Percentiles rank a stretch among this genome's conserved stretches.
Conservation (phyloP, 1,140 invertebrate genomes). For the Bicyclus anynana region DNA sequence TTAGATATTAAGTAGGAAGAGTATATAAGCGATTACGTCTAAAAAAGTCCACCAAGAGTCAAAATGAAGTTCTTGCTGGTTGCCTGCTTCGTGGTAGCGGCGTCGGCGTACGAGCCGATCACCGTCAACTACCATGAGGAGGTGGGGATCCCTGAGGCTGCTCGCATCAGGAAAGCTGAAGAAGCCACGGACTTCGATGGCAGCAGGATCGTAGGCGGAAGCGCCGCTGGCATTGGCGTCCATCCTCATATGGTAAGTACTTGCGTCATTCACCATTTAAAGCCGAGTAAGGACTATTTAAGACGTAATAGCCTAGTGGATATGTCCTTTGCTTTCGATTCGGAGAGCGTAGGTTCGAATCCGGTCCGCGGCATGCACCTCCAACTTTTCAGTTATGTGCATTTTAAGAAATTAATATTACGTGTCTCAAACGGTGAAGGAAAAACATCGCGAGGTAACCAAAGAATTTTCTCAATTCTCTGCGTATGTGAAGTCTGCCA, state of each 20-base stretch:
- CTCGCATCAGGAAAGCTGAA: slow-evolving; percentile 22
- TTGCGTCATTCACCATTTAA: too few species aligned
- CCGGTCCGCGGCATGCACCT: too few species aligned
- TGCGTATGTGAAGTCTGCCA: too few species aligned
- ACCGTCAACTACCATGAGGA: slow-evolving; percentile 33
- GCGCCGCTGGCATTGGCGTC: slow-evolving; percentile 20
- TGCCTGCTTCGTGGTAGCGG: slow-evolving; percentile 1
- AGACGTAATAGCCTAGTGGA: too few species aligned
- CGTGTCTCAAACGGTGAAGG: too few species aligned
- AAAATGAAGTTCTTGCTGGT: slow-evolving; percentile 14
- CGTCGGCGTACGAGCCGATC: slow-evolving; percentile 22
- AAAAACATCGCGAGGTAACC: too few species aligned
- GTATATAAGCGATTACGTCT: not conserved
- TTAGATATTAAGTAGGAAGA: not conserved
- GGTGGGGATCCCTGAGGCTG: slow-evolving; percentile 30
- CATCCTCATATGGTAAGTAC: slow-evolving; percentile 30
- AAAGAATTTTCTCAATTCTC: too few species aligned
- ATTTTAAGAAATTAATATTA: too few species aligned
- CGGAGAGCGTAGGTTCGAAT: too few species aligned
- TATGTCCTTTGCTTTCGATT: too few species aligned
- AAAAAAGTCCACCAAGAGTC: not conserved
- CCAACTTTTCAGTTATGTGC: too few species aligned
- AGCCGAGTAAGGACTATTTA: too few species aligned
- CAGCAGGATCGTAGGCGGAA: slow-evolving; percentile 36
- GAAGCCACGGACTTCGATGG: slow-evolving; percentile 34